A percentile compares a stretch with the other conserved stretches of the same genome.
Evolutionary conservation across 2,888 invertebrate genomes (phyloP).

Genomic region (Crocallis elinguaria): DNA sequence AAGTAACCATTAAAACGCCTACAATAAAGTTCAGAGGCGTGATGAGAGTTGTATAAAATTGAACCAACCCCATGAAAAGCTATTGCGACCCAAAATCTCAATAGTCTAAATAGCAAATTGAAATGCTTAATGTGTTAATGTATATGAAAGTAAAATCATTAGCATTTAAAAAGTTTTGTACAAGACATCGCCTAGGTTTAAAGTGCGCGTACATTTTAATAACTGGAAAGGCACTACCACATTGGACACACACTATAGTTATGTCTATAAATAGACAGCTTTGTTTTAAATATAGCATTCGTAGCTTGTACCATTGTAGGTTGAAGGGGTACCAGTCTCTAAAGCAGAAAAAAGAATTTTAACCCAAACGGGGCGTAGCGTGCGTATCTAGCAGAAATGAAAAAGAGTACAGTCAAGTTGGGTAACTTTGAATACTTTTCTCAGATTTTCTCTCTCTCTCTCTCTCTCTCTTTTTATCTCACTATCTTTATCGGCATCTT

Average conservation of each 20-base stretch:
- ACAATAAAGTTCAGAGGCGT: too few species aligned
- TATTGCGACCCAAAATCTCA: slow-evolving; percentile 12
- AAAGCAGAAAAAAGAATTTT: background rate
- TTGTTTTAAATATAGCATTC: slow-evolving; percentile 3
- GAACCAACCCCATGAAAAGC: slow-evolving; percentile 24
- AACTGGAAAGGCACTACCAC: slow-evolving; percentile 60
- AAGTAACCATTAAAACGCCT: too few species aligned
- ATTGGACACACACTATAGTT: slow-evolving; percentile 18
- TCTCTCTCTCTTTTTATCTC: too few species aligned
- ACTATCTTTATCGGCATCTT: too few species aligned
- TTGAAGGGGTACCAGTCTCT: slow-evolving; percentile 7
- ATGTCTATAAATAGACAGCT: slow-evolving; percentile 5
- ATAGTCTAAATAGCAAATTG: slow-evolving; percentile 30
- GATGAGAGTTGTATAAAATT: background rate
- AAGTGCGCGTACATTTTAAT: slow-evolving; percentile 59
- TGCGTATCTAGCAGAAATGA: too few species aligned
- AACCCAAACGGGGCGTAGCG: background rate
- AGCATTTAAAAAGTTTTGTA: slow-evolving; percentile 49
- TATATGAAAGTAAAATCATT: slow-evolving; percentile 42
- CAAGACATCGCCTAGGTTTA: slow-evolving; percentile 49
- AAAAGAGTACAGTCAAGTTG: too few species aligned
- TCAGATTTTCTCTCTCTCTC: too few species aligned
- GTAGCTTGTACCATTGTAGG: too few species aligned
- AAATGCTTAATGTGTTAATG: slow-evolving; percentile 56
- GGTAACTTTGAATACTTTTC: too few species aligned